Evolutionary conservation across 1,140 invertebrate species (phyloP), one percentile per base, ranked within the genome.

Genomic region (Pygmarrhopalites habei): DNA sequence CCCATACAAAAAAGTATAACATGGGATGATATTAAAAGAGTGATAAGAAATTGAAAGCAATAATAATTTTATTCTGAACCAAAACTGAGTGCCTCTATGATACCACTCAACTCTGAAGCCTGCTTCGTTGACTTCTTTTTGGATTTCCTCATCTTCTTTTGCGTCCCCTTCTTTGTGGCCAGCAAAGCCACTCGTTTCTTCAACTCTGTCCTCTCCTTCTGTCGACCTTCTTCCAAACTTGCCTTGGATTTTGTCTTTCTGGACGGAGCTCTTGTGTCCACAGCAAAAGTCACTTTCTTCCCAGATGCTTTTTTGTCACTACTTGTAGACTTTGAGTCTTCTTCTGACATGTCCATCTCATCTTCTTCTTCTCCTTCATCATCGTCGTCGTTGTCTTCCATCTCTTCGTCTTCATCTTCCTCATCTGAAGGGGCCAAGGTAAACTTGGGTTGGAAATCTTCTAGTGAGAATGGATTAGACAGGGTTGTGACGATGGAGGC

Each of bases 101-200:
- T 47, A 47, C 60, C 32, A 32, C 65, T 62, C 26, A 70, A 51
- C 32, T 59, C 61, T 1, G 43, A 14, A 7, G 69, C 65, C 1
- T 65, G 30, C 49, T 70, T 70, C 3, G 60, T 30, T 19, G 47
- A 43, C 29, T 70, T 70, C 55, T 70, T 70, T 35, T 66, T 65
- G 1, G 62, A 46, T 52, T 70, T 70, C n/a, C 57, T 52, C 1
- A 70, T 51, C 53, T 67, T 70, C 58, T 70, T 70, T 21, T 62
- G n/a, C 23, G 65, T 26, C 1, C 41, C 39, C 32, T 67, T 70
- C 32, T 66, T 70, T 0, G 62, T 63, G 2, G 65, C 68, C 2
- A 70, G 47, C 15, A 64, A 43, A 15, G 53, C 57, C 1, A 53
- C 46, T 58, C 52, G 35, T 56, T 53, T 39, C 32, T 55, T 47